Conservation (phyloP, 2,797 vertebrate genomes). For the Okamejei kenojei region DNA sequence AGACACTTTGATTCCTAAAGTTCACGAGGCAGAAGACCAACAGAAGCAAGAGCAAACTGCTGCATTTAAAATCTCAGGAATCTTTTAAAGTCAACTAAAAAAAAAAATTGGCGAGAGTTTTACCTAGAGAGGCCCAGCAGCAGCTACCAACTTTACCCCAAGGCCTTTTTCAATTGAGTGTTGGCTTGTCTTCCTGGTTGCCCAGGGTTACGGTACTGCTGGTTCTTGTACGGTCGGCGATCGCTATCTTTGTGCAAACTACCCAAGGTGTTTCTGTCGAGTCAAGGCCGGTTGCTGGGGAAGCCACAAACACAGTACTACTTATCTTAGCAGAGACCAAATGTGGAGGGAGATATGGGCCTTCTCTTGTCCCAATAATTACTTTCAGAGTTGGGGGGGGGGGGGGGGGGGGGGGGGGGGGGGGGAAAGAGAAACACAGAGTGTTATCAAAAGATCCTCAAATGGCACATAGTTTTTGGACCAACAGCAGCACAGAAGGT, state of each 20-base stretch:
- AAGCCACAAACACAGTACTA: no score
- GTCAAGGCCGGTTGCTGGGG: no score
- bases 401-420: not conserved
- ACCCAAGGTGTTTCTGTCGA: not conserved
- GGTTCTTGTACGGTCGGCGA: no score
- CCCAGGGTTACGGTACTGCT: not conserved
- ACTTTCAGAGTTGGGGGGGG: not conserved
- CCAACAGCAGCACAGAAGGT: no score
- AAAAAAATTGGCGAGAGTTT: not conserved
- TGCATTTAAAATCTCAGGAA: not conserved
- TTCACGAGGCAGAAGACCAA: no score
- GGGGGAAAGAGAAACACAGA: not conserved
- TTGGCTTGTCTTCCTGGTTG: not conserved
- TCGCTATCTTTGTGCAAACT: not conserved
- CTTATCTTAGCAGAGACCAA: no score
- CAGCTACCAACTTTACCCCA: no score
- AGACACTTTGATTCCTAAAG: not conserved
- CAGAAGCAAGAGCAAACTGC: not conserved
- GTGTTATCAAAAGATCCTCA: no score
- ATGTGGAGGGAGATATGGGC: no score
- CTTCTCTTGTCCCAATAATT: no score
- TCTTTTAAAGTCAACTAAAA: no score
- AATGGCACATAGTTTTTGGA: no score
- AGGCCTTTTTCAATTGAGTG: not conserved
- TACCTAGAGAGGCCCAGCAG: not conserved